A percentile compares a stretch with the other conserved stretches of the same genome.
These are phyloP conservation scores for Conus betulinus DNA, from an alignment of 1,140 invertebrate species.

Conservation along the genomic window DNA sequence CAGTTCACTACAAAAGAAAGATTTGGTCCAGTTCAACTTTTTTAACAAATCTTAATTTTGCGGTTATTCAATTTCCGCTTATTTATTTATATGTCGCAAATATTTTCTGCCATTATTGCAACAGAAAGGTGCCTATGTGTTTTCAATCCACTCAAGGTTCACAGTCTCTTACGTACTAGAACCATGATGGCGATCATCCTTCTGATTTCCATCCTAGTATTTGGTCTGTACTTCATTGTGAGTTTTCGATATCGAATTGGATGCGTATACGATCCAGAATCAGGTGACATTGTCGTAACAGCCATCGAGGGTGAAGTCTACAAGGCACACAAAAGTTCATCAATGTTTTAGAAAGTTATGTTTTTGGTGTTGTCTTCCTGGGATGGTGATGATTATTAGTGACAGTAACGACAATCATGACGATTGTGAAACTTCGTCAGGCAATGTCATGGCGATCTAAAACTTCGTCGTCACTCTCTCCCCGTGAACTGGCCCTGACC, in stretches of 20 bases:
- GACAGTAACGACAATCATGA: not conserved
- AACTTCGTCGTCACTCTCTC: not conserved
- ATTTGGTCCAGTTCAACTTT: not conserved
- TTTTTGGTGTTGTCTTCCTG: not conserved
- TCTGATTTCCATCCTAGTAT: not conserved
- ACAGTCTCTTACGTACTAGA: not conserved
- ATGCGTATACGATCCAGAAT: not conserved
- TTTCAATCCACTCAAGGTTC: not conserved
- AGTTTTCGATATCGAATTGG: not conserved
- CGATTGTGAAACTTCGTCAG: not conserved
- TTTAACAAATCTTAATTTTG: not conserved
- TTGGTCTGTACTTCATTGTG: not conserved
- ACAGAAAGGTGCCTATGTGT: conserved; percentile 17
- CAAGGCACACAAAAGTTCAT: not conserved
- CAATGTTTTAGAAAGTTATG: not conserved
- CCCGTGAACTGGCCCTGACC: not conserved
- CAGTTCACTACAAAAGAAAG: not conserved
- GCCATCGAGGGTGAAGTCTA: not conserved
- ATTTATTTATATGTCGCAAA: not conserved
- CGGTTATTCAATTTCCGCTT: not conserved
- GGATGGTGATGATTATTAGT: not conserved
- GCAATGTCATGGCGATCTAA: not conserved
- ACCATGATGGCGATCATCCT: not conserved
- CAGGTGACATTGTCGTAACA: not conserved
- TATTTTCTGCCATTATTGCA: conserved; percentile 22